Evolutionary conservation across 2,113 vertebrate genomes (phyloP).

Genomic region (Prunella himalayana): DNA sequence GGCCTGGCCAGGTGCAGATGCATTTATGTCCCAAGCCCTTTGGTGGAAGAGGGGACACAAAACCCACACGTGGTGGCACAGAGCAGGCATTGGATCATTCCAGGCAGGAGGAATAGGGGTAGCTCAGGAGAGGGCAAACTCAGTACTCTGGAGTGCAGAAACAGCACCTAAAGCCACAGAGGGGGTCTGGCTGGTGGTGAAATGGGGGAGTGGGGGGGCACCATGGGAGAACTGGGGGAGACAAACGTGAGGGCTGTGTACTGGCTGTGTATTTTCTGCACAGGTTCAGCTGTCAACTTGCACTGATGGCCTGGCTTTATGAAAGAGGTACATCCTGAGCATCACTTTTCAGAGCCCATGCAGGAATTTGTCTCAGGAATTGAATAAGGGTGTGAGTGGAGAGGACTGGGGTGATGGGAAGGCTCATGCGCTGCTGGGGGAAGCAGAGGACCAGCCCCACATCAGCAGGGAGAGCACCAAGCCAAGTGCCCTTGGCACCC

Average conservation of each 20-base stretch:
- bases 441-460: neutral
- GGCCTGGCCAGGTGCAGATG: neutral
- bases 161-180: neutral
- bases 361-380: accelerated
- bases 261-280: neutral
- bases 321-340: neutral
- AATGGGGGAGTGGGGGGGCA: accelerated
- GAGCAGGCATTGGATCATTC: neutral
- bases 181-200: neutral
- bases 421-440: accelerated
- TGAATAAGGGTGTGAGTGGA: neutral
- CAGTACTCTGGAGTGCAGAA: neutral
- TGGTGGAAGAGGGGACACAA: neutral
- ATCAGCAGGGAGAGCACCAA: neutral
- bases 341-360: neutral
- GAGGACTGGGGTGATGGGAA: neutral
- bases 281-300: neutral
- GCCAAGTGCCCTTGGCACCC: accelerated
- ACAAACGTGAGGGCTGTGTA: neutral
- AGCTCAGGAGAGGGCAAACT: neutral
- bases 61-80: neutral
- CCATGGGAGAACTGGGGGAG: neutral
- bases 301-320: accelerated
- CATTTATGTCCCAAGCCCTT: neutral
- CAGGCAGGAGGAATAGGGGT: neutral